Percentiles rank a stretch among this genome's conserved stretches.
Conservation (phyloP, 2,888 invertebrate genomes). For the Teleiodes luculella region DNA sequence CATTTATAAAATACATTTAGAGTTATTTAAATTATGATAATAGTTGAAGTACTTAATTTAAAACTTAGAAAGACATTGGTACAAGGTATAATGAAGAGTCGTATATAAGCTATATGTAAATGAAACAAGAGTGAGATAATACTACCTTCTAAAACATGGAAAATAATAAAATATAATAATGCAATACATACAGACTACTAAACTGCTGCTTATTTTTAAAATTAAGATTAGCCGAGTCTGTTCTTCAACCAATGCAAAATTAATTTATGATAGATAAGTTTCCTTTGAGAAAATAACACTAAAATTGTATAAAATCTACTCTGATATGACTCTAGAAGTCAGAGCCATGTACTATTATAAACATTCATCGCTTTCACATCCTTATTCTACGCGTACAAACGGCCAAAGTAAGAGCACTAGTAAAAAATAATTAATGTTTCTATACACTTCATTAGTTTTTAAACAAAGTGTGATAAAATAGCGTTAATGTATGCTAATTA, state of each 20-base stretch:
- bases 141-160: too few relatives aligned
- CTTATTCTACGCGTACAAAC: neutral
- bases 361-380: too few relatives aligned
- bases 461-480: constrained; percentile 46
- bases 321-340: too few relatives aligned
- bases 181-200: too few relatives aligned
- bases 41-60: neutral
- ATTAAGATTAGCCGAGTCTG: too few relatives aligned
- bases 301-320: too few relatives aligned
- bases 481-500: constrained; percentile 32
- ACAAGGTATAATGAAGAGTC: neutral
- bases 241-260: too few relatives aligned
- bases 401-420: constrained; percentile 14
- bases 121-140: neutral
- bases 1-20: neutral
- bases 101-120: neutral
- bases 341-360: too few relatives aligned
- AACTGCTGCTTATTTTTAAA: too few relatives aligned
- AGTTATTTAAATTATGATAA: neutral
- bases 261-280: too few relatives aligned
- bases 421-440: neutral
- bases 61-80: neutral
- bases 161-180: too few relatives aligned
- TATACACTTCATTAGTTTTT: constrained; percentile 7
- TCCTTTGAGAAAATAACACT: too few relatives aligned